phyloP scores from a whole-genome alignment of 2,797 vertebrate species.

The Microcaecilia unicolor region DNA sequence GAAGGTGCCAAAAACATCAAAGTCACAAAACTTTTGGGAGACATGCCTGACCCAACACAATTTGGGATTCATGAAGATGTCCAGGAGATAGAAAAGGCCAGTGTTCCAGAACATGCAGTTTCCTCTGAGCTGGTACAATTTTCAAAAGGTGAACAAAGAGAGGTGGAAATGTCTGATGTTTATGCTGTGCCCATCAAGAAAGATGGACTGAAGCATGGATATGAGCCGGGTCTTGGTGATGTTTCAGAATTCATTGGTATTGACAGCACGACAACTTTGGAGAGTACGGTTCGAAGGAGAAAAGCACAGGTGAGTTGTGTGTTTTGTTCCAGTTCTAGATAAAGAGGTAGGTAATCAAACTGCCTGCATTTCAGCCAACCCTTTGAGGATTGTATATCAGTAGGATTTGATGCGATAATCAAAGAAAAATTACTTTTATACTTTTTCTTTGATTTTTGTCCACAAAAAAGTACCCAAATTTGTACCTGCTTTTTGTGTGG shows the following conservation, averaged over 20 bases:
- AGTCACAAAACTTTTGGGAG: conserved; percentile 93
- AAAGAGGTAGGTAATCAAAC: too few relatives aligned
- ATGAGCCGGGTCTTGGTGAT: conserved; percentile 87
- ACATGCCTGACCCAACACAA: conserved; percentile 98
- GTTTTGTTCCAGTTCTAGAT: too few relatives aligned
- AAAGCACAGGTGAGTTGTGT: conserved; percentile 78
- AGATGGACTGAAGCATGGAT: conserved; percentile 75
- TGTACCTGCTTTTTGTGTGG: too few relatives aligned
- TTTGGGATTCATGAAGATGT: conserved; percentile 93
- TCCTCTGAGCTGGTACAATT: conserved; percentile 68
- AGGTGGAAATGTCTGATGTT: conserved; percentile 78
- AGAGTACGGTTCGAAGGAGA: conserved; percentile 78
- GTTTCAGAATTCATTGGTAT: conserved; percentile 79
- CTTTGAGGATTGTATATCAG: too few relatives aligned
- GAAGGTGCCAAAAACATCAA: conserved; percentile 97
- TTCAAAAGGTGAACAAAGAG: conserved; percentile 69
- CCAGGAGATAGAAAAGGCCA: conserved; percentile 79
- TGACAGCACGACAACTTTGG: conserved; percentile 70
- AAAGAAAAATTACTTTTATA: too few relatives aligned
- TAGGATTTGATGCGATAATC: too few relatives aligned
- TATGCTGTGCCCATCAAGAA: conserved; percentile 78
- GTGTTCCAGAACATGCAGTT: conserved; percentile 56
- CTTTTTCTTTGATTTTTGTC: too few relatives aligned
- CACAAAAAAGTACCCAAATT: too few relatives aligned
- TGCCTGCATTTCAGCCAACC: too few relatives aligned